Base-by-base conservation (phyloP, 2,888 invertebrate genomes). In the Dexiosoma caninum region DNA sequence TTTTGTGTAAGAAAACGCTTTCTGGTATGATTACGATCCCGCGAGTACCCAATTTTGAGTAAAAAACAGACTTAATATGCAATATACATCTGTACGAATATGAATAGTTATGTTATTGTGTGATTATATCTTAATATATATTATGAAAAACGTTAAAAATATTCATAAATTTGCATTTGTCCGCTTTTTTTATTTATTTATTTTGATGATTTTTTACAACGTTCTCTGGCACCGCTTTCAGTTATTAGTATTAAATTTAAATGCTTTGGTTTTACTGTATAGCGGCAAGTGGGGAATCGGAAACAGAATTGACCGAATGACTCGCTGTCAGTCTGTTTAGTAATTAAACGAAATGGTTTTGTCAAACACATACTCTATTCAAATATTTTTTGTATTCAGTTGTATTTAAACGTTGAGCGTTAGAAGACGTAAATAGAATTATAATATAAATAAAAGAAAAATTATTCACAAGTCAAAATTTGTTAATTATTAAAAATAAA, bases 301-400 rank as follows among this genome's bases (percentile, higher is more conserved):
- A 3, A 23, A 49, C n/a, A 37, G 16, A 27, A 51, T 46, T 27
- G 37, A 51, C 51, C 7, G 8, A 53, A 72, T 53, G 62, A 55
- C 44, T 49, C 14, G 62, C 16, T 53, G 32, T 3, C 30, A 40
- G 40, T 16, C 55, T 49, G 69, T 23, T 57, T 66, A 78, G 64
- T 71, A 77, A 70, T 69, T 77, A 44, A 70, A 55, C 51, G 62
- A 76, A 76, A 71, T 53, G 53, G 30, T 55, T 77, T 77, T 60
- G 57, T 69, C 67, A 74, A 70, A 78, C 64, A 78, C 10, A 71
- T 71, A n/a, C n/a, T 76, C 64, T 51, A 60, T 66, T 71, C 76
- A 30, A 76, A 76, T 64, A 78, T 44, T 74, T 81, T n/a, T 60
- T 44, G 19, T 53, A 53, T 72, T 81, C 69, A 81, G 81, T 81